Percentiles rank a stretch among this genome's conserved stretches.
Evolutionary conservation across 2,797 vertebrate genomes (phyloP).

Genomic region (Gymnothorax javanicus): DNA sequence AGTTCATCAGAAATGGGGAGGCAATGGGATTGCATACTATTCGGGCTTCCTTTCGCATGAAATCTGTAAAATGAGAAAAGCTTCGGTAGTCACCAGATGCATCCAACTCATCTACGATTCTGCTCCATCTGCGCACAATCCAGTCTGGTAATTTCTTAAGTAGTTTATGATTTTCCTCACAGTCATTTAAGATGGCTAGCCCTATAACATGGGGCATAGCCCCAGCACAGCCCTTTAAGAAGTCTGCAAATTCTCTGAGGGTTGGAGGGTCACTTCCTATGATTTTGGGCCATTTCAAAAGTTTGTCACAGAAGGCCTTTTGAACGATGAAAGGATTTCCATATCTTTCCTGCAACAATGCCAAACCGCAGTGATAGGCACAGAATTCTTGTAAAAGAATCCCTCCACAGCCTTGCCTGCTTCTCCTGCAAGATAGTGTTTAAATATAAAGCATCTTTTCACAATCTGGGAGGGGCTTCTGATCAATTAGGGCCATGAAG

Average conservation of each 20-base stretch:
- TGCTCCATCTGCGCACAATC: conserved; percentile 3
- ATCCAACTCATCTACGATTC: background rate
- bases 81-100: too few relatives aligned
- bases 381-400: conserved; percentile 40
- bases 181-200: background rate
- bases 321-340: conserved; percentile 29
- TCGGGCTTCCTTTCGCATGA: background rate
- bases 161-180: conserved; percentile 8
- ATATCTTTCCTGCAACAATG: conserved; percentile 32
- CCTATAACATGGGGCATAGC: background rate
- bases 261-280: background rate
- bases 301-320: background rate
- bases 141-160: conserved; percentile 1
- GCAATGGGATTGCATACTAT: background rate
- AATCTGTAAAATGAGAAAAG: too few relatives aligned
- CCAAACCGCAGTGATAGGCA: conserved; percentile 27
- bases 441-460: too few relatives aligned
- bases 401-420: conserved; percentile 43
- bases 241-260: conserved; percentile 20
- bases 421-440: conserved; percentile 21
- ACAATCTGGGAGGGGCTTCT: too few relatives aligned
- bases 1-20: background rate
- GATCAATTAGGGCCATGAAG: too few relatives aligned
- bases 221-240: conserved; percentile 6
- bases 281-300: background rate